These are phyloP conservation scores for Agrypnus murinus DNA, from an alignment of 2,888 invertebrate genomes.

Conservation along the genomic window DNA sequence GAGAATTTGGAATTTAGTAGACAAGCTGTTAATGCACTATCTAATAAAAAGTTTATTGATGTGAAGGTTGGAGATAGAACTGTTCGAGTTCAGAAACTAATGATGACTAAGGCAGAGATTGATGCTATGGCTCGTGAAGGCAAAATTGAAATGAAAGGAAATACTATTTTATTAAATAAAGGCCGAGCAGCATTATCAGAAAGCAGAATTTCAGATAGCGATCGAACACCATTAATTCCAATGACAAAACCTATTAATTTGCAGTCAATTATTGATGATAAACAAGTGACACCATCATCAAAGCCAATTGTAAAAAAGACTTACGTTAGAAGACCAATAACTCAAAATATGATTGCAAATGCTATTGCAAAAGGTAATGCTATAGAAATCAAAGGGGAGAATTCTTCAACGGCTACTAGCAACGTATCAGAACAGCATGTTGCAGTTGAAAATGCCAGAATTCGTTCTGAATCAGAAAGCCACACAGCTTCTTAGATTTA, in stretches of 20 bases:
- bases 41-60: conserved; percentile 63
- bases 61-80: conserved; percentile 75
- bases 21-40: conserved; percentile 62
- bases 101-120: conserved; percentile 80
- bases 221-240: not conserved
- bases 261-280: conserved; percentile 9
- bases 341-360: no score
- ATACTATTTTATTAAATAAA: conserved; percentile 62
- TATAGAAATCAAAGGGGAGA: conserved; percentile 1
- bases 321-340: conserved; percentile 51
- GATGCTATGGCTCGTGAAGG: conserved; percentile 80
- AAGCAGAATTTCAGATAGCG: not conserved
- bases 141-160: conserved; percentile 77
- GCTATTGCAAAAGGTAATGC: conserved; percentile 1
- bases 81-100: conserved; percentile 79
- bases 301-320: conserved; percentile 53
- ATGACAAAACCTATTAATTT: conserved; percentile 2
- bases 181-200: conserved; percentile 14
- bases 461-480: not conserved
- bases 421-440: not conserved
- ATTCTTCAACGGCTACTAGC: not conserved
- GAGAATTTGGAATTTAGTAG: conserved; percentile 62
- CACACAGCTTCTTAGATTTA: no score
- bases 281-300: not conserved
- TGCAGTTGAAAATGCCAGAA: not conserved